phyloP scores from a whole-genome alignment of 2,113 vertebrate species.

The Sarotherodon lohbergeri region DNA sequence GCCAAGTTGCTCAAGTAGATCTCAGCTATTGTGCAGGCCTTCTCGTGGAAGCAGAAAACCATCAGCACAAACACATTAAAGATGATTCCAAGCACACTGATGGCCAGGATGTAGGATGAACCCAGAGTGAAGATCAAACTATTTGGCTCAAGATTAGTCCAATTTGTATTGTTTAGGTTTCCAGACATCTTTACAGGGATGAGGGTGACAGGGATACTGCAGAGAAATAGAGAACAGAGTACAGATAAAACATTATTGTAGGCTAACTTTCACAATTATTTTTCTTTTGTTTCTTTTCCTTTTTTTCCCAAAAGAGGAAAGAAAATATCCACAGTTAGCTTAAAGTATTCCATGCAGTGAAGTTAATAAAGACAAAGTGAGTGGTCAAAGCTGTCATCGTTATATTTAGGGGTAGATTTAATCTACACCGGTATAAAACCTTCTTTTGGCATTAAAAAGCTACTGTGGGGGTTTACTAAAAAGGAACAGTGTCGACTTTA shows the following conservation, averaged over 20 bases:
- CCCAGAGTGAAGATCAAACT: conserved; percentile 64
- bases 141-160: background rate
- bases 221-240: background rate
- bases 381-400: background rate
- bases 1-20: background rate
- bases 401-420: background rate
- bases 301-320: background rate
- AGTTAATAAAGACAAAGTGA: background rate
- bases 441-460: background rate
- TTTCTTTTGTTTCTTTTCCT: background rate
- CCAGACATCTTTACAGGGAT: background rate
- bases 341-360: background rate
- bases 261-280: background rate
- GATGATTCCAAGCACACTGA: conserved; percentile 48
- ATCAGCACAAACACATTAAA: background rate
- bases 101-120: conserved; percentile 74
- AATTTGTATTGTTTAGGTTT: conserved; percentile 21
- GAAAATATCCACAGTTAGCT: background rate
- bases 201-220: background rate
- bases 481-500: background rate
- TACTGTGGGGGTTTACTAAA: background rate
- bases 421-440: background rate
- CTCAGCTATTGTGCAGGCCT: background rate
- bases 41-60: background rate
- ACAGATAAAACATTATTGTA: background rate